Evolutionary conservation across 2,888 invertebrate species (phyloP).

Genomic region (Chalcis sispes): DNA sequence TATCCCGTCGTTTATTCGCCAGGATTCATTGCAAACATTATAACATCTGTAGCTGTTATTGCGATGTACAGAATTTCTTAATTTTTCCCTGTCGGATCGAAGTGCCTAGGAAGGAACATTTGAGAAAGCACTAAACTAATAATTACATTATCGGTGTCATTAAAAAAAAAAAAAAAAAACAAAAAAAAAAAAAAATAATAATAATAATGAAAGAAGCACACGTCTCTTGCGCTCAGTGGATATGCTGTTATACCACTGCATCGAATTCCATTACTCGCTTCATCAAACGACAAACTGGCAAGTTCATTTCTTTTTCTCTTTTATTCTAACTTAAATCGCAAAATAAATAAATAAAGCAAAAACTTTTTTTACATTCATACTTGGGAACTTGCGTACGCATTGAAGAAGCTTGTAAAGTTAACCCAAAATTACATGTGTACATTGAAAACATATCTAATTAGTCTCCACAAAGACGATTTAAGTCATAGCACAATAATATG

Average conservation of each 20-base stretch:
- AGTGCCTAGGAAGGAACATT: slow-evolving; percentile 56
- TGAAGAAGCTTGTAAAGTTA: slow-evolving; percentile 48
- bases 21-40: slow-evolving; percentile 32
- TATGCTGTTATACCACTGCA: slow-evolving; percentile 11
- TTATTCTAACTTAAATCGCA: neutral
- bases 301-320: slow-evolving; percentile 15
- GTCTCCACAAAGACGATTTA: slow-evolving; percentile 51
- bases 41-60: slow-evolving; percentile 29
- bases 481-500: slow-evolving; percentile 44
- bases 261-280: slow-evolving; percentile 44
- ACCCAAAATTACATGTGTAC: slow-evolving; percentile 61
- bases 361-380: slow-evolving; percentile 43
- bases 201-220: slow-evolving; percentile 31
- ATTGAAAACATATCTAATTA: slow-evolving; percentile 70
- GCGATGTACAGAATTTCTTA: slow-evolving; percentile 50
- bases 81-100: slow-evolving; percentile 56
- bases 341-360: neutral
- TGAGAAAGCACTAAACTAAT: slow-evolving; percentile 50
- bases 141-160: slow-evolving; percentile 46
- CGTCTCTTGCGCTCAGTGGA: slow-evolving; percentile 53
- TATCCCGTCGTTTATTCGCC: slow-evolving; percentile 43
- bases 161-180: slow-evolving; percentile 11
- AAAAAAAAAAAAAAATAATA: slow-evolving; percentile 9
- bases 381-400: slow-evolving; percentile 22
- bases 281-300: slow-evolving; percentile 18